Evolutionary conservation across 1,140 invertebrate species (phyloP).

Genomic region (Probaryconus sp.): DNA sequence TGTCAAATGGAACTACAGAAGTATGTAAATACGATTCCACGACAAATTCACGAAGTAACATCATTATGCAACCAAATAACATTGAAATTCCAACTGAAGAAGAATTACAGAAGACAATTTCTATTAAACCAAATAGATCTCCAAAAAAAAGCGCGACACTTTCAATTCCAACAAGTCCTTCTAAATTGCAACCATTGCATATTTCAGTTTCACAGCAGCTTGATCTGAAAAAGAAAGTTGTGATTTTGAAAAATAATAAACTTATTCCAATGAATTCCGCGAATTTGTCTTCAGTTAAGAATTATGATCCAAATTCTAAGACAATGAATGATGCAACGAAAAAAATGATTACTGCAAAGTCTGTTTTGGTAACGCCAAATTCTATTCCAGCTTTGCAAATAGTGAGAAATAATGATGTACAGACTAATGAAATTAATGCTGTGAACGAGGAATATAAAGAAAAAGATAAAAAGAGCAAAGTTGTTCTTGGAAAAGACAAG

Average conservation of each 20-base stretch:
- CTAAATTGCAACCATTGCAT: slow-evolving; percentile 65
- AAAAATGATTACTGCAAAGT: slow-evolving; percentile 59
- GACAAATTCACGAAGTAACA: not conserved
- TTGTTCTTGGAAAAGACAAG: slow-evolving; percentile 65
- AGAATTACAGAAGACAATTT: slow-evolving; percentile 33
- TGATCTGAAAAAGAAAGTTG: slow-evolving; percentile 57
- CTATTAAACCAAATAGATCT: slow-evolving; percentile 21
- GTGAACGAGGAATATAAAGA: slow-evolving; percentile 10
- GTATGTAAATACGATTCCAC: not conserved
- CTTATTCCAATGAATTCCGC: slow-evolving; percentile 56
- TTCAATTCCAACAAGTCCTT: slow-evolving; percentile 37
- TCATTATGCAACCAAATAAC: slow-evolving; percentile 13
- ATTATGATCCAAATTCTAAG: slow-evolving; percentile 5
- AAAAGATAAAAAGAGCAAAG: slow-evolving; percentile 47
- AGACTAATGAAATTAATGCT: slow-evolving; percentile 13
- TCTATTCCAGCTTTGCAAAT: slow-evolving; percentile 66
- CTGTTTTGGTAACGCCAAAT: slow-evolving; percentile 63
- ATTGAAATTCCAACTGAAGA: slow-evolving; percentile 18
- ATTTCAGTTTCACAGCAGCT: slow-evolving; percentile 67
- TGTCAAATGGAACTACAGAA: slow-evolving; percentile 35
- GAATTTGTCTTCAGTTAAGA: not conserved
- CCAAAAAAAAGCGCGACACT: slow-evolving; percentile 14
- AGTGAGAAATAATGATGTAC: slow-evolving; percentile 29
- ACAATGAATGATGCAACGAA: not conserved
- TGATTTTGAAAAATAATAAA: slow-evolving; percentile 67